These are phyloP conservation scores for Geococcyx californianus DNA, from an alignment of 2,113 vertebrate genomes.

Conservation along the genomic window DNA sequence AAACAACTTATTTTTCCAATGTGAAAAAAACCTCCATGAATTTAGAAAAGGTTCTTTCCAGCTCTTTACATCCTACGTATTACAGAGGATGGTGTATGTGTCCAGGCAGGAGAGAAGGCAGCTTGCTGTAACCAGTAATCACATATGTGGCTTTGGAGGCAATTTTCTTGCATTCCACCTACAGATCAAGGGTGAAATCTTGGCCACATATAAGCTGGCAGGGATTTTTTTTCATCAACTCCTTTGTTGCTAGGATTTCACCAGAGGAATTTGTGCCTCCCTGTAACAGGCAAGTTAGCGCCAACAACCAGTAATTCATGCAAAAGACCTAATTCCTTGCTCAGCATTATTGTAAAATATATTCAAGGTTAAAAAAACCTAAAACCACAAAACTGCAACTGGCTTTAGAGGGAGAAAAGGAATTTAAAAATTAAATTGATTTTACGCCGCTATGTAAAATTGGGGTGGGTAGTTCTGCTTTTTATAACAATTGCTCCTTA, in stretches of 20 bases:
- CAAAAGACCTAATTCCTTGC: background rate
- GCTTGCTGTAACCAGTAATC: background rate
- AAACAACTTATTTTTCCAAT: background rate
- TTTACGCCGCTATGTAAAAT: background rate
- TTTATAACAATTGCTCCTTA: background rate
- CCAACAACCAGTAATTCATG: background rate
- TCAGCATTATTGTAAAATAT: background rate
- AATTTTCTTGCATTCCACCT: background rate
- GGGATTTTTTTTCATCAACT: background rate
- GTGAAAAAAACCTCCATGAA: background rate
- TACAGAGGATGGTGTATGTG: background rate
- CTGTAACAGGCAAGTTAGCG: background rate
- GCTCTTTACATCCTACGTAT: background rate
- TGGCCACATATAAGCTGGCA: background rate
- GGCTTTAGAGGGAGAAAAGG: background rate
- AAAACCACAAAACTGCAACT: background rate
- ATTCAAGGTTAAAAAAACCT: background rate
- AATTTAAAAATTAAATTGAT: background rate
- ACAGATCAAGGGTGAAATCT: slow-evolving; percentile 15
- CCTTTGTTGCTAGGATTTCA: slow-evolving; percentile 27
- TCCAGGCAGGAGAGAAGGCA: background rate
- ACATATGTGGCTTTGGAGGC: background rate
- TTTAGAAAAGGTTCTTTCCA: background rate
- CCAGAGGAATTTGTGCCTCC: background rate
- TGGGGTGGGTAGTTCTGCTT: background rate